Evolutionary conservation across 2,888 invertebrate species (phyloP).

Genomic region (Congeria kusceri): DNA sequence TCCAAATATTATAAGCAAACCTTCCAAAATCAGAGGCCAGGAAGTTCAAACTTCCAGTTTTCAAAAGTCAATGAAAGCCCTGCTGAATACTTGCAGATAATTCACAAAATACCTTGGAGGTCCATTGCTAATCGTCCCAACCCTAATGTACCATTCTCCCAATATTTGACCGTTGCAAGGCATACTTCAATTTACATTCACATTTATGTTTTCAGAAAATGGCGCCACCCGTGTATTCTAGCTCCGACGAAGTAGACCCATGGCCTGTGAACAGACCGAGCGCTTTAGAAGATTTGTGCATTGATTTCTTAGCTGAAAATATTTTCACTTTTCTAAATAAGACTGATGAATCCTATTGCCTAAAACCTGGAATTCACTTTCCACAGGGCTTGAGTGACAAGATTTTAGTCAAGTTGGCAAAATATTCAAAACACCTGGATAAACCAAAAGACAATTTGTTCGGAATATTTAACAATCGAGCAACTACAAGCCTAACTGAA

Average conservation of each 20-base stretch:
- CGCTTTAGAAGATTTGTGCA: constrained; percentile 50
- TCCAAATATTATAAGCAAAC: too few relatives aligned
- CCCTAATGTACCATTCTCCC: too few relatives aligned
- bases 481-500: constrained; percentile 60
- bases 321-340: constrained; percentile 49
- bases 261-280: constrained; percentile 50
- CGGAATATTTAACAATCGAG: constrained; percentile 59
- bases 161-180: too few relatives aligned
- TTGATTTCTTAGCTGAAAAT: constrained; percentile 50
- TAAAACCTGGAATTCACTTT: constrained; percentile 56
- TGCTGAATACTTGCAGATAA: too few relatives aligned
- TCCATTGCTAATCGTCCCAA: too few relatives aligned
- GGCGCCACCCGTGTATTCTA: constrained; percentile 6
- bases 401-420: constrained; percentile 38
- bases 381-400: constrained; percentile 63
- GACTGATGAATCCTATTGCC: constrained; percentile 54
- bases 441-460: constrained; percentile 48
- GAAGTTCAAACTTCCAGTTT: too few relatives aligned
- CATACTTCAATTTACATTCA: too few relatives aligned
- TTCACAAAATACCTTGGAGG: too few relatives aligned
- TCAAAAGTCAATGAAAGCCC: too few relatives aligned
- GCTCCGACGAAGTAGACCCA: constrained; percentile 26
- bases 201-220: background rate
- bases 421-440: constrained; percentile 38
- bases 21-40: too few relatives aligned